Conservation (phyloP, 1,140 invertebrate species). For the Trialeurodes vaporariorum region DNA sequence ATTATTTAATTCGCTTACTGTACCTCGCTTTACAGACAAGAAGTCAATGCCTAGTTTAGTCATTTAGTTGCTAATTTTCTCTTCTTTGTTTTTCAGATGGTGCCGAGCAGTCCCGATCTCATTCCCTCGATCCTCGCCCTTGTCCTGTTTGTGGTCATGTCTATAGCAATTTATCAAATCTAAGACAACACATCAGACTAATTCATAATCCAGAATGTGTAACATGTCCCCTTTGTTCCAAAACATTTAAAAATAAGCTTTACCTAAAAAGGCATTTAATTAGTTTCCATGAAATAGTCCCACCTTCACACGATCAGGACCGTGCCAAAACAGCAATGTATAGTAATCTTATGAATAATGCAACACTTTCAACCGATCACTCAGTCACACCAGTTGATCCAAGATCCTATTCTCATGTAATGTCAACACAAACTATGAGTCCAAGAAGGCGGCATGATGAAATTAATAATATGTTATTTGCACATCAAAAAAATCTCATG, state of each 20-base stretch:
- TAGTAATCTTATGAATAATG: background rate
- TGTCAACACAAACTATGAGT: background rate
- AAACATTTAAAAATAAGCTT: constrained; percentile 64
- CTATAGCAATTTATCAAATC: constrained; percentile 68
- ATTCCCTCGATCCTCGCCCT: constrained; percentile 52
- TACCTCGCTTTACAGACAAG: too few species aligned
- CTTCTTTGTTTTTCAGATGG: background rate
- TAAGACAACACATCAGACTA: constrained; percentile 64
- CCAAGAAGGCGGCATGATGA: background rate
- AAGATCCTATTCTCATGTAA: background rate
- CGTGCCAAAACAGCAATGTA: background rate
- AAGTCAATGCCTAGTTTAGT: background rate
- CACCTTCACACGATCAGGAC: constrained; percentile 23
- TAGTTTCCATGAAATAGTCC: constrained; percentile 41
- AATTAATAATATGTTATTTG: background rate
- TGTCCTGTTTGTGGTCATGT: constrained; percentile 64
- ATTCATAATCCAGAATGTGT: constrained; percentile 66
- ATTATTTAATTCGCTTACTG: too few species aligned
- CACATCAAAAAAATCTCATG: background rate
- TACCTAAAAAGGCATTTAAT: constrained; percentile 57
- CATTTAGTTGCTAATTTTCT: background rate
- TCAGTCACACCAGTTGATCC: background rate
- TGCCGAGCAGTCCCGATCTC: constrained; percentile 37
- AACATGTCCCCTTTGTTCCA: constrained; percentile 56
- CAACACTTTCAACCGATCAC: background rate